A percentile compares a stretch with the other conserved stretches of the same genome.
Conservation (phyloP, 2,113 vertebrate genomes). For the Coptodon rendalli region DNA sequence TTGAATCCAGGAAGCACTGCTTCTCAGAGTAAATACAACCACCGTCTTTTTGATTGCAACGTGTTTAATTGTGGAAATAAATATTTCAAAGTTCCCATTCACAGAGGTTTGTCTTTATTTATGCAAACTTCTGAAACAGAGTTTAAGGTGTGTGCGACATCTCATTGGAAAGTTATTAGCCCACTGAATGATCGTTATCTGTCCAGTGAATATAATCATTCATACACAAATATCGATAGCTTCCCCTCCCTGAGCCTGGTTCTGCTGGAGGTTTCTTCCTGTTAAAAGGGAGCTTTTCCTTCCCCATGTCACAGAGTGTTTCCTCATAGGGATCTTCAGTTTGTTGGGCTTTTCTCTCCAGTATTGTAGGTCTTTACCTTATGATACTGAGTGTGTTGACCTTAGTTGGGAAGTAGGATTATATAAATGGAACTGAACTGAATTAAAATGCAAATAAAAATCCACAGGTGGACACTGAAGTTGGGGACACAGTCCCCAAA, state of each 20-base stretch:
- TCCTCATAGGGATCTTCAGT: neutral
- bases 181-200: neutral
- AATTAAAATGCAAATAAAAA: neutral
- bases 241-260: neutral
- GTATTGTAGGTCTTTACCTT: neutral
- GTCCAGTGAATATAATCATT: neutral
- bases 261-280: neutral
- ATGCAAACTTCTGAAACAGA: neutral
- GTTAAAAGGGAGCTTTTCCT: neutral
- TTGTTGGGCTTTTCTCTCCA: neutral
- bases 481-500: fast-evolving
- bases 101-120: neutral
- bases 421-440: neutral
- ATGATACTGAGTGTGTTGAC: neutral
- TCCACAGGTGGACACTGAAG: neutral
- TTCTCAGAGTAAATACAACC: neutral
- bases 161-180: neutral
- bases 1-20: neutral
- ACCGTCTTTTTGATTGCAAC: neutral
- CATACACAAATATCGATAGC: fast-evolving
- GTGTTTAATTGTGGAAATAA: neutral
- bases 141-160: neutral
- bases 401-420: neutral
- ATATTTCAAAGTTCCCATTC: neutral
- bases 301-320: neutral